A percentile compares a stretch with the other conserved stretches of the same genome.
These are phyloP conservation scores for Karalla daura DNA, from an alignment of 2,797 vertebrate genomes.

Conservation along the genomic window DNA sequence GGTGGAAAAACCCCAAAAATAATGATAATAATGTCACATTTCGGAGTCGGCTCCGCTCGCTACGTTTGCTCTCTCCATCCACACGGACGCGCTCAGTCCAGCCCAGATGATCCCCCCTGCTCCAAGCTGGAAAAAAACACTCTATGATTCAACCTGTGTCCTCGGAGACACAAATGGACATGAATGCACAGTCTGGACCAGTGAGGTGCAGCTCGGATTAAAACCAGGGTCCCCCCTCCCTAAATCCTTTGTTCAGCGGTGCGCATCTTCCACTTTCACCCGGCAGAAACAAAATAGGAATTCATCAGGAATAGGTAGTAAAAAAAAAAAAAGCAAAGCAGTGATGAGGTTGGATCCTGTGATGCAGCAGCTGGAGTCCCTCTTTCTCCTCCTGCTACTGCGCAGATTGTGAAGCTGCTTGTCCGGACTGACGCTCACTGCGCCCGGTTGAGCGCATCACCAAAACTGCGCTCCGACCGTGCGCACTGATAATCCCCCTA, in stretches of 20 bases:
- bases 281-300: slow-evolving; percentile 20
- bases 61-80: slow-evolving; percentile 61
- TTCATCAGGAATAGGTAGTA: slow-evolving; percentile 24
- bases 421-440: slow-evolving; percentile 54
- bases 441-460: slow-evolving; percentile 66
- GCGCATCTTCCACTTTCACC: slow-evolving; percentile 54
- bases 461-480: slow-evolving; percentile 67
- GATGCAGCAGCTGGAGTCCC: slow-evolving; percentile 19
- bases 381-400: slow-evolving; percentile 1
- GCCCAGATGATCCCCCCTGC: slow-evolving; percentile 54
- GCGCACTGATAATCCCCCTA: slow-evolving; percentile 69
- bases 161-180: slow-evolving; percentile 33
- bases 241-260: slow-evolving; percentile 73
- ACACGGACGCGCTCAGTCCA: slow-evolving; percentile 62
- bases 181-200: slow-evolving; percentile 6
- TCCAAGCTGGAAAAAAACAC: slow-evolving; percentile 33
- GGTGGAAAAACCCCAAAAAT: too few relatives aligned
- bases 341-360: slow-evolving; percentile 18
- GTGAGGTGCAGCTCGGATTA: slow-evolving; percentile 25
- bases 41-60: slow-evolving; percentile 59
- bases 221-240: slow-evolving; percentile 29
- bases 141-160: slow-evolving; percentile 50
- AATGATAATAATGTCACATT: slow-evolving; percentile 86
- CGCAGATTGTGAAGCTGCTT: slow-evolving; percentile 20
- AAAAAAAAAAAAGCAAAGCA: slow-evolving; percentile 20